Evolutionary conservation across 2,797 vertebrate species (phyloP).

Genomic region (Anomalospiza imberbis): DNA sequence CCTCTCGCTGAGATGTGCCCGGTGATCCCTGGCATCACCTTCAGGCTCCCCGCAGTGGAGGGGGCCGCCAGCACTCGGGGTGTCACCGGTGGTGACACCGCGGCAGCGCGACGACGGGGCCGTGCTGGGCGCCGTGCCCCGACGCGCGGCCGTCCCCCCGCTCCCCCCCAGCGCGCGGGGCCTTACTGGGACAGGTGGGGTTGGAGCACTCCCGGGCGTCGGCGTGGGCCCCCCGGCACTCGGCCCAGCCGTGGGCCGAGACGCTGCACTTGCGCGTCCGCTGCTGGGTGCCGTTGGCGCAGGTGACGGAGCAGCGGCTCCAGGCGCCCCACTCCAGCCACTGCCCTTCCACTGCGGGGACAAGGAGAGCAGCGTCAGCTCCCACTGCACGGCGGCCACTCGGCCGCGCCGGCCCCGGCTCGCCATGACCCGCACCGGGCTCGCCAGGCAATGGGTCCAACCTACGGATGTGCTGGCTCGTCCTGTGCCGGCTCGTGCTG

Average conservation of each 20-base stretch:
- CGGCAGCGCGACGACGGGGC: not conserved
- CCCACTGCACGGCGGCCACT: not conserved
- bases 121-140: fast-evolving
- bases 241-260: slow-evolving; percentile 87
- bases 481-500: fast-evolving
- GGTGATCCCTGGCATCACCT: not conserved
- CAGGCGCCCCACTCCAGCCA: slow-evolving; percentile 97
- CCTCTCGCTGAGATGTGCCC: not conserved
- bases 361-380: slow-evolving; percentile 39
- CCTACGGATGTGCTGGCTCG: fast-evolving
- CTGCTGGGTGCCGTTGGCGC: slow-evolving; percentile 89
- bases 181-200: slow-evolving; percentile 85
- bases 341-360: slow-evolving; percentile 90
- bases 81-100: not conserved
- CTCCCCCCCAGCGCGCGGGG: not conserved
- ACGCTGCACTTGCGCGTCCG: slow-evolving; percentile 89
- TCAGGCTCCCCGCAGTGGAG: not conserved
- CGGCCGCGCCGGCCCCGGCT: too few relatives aligned
- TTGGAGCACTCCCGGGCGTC: slow-evolving; percentile 88
- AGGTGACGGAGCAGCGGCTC: slow-evolving; percentile 91
- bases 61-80: not conserved
- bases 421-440: not conserved
- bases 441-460: not conserved
- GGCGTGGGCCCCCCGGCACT: slow-evolving; percentile 87
- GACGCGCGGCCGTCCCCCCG: not conserved